Evolutionary conservation across 2,888 invertebrate species (phyloP), one percentile per base, ranked within the genome.

Genomic region (Phyllotreta striolata): DNA sequence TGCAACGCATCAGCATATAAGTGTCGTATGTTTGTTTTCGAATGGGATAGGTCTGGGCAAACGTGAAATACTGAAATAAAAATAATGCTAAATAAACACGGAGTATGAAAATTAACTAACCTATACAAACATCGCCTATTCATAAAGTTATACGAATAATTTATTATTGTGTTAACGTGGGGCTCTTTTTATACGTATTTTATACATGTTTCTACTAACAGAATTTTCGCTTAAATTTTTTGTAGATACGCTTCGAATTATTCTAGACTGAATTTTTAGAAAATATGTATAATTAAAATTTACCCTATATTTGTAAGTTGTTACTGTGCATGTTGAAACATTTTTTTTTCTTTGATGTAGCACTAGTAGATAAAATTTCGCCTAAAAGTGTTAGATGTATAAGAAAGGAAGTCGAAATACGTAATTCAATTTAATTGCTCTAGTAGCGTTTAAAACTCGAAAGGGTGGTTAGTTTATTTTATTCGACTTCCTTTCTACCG

Each of bases 1-100:
- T 65, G 38, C 52, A 64, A 41, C 68, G 68, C 78, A 80, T 79
- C 9, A 74, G 74, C 62, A 75, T 70, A 57, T 78, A 79, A n/a
- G 74, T 58, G 7, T 72, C 58, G 44, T 77, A 74, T 51, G 79
- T 66, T 55, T 78, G 76, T 41, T 70, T 70, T 47, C 77, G 70
- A 12, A 77, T 75, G 55, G 73, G 69, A 66, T 73, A 79, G 46
- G 69, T 66, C 68, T 77, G 75, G 6, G 68, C 72, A 56, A 71
- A 64, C 7, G 70, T 67, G 52, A 68, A 54, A 51, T 77, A 70
- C 77, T 80, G 72, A 62, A 77, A 75, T 34, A 49, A 14, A 47
- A 61, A 54, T n/a, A n/a, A n/a, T n/a, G n/a, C 4, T 44, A 44
- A 35, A 43, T n/a, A 38, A 2, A 12, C n/a, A n/a, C n/a, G n/a